Evolutionary conservation across 1,140 invertebrate species (phyloP).

Genomic region (Drosophila orena): DNA sequence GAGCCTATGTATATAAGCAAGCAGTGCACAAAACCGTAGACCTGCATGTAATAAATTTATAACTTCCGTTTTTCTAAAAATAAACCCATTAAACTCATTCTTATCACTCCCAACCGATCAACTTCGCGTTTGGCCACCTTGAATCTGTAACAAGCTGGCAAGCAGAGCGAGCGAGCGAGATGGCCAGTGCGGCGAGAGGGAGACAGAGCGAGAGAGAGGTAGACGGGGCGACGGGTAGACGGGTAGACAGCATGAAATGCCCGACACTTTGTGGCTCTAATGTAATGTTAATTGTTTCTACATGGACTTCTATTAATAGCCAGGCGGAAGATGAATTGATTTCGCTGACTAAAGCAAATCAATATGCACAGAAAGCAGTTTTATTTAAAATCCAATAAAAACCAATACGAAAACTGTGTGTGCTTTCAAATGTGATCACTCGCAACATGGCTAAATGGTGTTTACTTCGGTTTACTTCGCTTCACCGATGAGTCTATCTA

Average conservation of each 20-base stretch:
- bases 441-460: too few relatives aligned
- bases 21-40: background rate
- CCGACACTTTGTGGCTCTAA: slow-evolving; percentile 34
- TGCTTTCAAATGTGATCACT: too few relatives aligned
- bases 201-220: too few relatives aligned
- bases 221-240: background rate
- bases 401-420: background rate
- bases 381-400: background rate
- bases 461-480: too few relatives aligned
- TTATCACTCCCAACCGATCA: slow-evolving; percentile 33
- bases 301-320: slow-evolving; percentile 64
- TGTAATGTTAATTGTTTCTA: slow-evolving; percentile 67
- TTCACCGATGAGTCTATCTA: background rate
- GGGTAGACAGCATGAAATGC: slow-evolving; percentile 45
- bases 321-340: slow-evolving; percentile 67
- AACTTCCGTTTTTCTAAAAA: slow-evolving; percentile 49
- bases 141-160: slow-evolving; percentile 64
- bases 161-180: slow-evolving; percentile 17
- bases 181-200: background rate
- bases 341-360: slow-evolving; percentile 23
- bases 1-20: too few relatives aligned
- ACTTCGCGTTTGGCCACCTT: slow-evolving; percentile 43
- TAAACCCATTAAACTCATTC: slow-evolving; percentile 27
- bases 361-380: slow-evolving; percentile 15
- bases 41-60: slow-evolving; percentile 5